Evolutionary conservation across 1,140 invertebrate genomes (phyloP).

Genomic region (Macrobrachium rosenbergii): DNA sequence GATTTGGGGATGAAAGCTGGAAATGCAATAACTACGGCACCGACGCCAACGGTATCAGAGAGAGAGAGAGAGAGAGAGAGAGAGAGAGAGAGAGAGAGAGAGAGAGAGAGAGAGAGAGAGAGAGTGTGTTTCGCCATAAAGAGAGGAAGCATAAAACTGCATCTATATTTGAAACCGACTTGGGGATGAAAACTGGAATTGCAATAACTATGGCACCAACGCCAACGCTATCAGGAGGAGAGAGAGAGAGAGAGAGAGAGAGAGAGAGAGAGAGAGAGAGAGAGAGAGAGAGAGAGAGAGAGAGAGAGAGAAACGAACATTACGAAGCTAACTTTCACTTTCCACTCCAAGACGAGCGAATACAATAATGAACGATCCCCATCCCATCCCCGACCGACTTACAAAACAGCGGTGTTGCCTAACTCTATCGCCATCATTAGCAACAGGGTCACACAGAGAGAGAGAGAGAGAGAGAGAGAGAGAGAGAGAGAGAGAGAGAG

Average conservation of each 20-base stretch:
- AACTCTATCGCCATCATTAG: too few relatives aligned
- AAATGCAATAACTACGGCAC: neutral
- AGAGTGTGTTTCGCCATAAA: too few relatives aligned
- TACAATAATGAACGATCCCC: too few relatives aligned
- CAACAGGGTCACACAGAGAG: too few relatives aligned
- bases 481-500: too few relatives aligned
- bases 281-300: slow-evolving; percentile 10
- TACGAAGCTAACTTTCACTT: too few relatives aligned
- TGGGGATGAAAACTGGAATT: neutral
- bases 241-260: slow-evolving; percentile 20
- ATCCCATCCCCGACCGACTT: too few relatives aligned
- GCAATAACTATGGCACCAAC: neutral
- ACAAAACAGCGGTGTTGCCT: too few relatives aligned
- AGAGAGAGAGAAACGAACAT: too few relatives aligned
- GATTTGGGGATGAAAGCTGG: neutral
- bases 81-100: slow-evolving; percentile 1
- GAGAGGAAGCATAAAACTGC: too few relatives aligned
- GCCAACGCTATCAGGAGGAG: neutral
- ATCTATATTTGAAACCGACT: neutral
- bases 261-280: neutral
- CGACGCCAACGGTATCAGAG: neutral
- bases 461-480: too few relatives aligned
- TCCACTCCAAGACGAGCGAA: too few relatives aligned
- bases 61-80: slow-evolving; percentile 24
- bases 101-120: neutral